A percentile compares a stretch with the other conserved stretches of the same genome.
Evolutionary conservation across 2,113 vertebrate genomes (phyloP).

Genomic region (Plecturocebus donacophilus): DNA sequence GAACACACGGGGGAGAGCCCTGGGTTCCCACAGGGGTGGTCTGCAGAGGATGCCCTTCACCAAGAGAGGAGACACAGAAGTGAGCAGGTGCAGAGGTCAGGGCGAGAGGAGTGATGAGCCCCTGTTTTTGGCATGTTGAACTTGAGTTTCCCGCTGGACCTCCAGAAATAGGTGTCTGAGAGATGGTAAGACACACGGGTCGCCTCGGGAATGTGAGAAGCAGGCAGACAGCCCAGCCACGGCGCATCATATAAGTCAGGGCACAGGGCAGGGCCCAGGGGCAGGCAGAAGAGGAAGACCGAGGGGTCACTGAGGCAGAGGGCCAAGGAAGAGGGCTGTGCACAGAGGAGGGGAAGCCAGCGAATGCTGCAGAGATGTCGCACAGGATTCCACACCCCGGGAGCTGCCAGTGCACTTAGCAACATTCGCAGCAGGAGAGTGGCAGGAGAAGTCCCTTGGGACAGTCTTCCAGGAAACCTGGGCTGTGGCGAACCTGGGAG

Average conservation of each 20-base stretch:
- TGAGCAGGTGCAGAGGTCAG: neutral
- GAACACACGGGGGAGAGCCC: neutral
- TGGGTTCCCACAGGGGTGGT: neutral
- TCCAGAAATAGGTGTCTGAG: too few species aligned
- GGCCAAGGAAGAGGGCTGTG: neutral
- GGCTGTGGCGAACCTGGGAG: too few species aligned
- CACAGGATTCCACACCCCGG: too few species aligned
- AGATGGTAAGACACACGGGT: too few species aligned
- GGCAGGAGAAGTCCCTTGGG: neutral
- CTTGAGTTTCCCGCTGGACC: too few species aligned
- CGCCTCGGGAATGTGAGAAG: too few species aligned
- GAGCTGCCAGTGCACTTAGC: neutral
- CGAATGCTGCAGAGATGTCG: fast-evolving
- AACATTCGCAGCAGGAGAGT: neutral
- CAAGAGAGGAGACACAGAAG: neutral
- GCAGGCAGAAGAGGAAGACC: neutral
- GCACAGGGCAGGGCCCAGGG: too few species aligned
- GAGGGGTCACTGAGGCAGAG: neutral
- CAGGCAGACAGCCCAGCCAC: too few species aligned
- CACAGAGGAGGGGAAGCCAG: neutral
- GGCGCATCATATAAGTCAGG: too few species aligned
- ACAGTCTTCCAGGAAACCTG: neutral
- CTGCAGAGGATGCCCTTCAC: neutral
- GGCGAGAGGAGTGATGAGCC: too few species aligned
- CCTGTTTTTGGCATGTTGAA: too few species aligned